These are phyloP conservation scores for Caenorhabditis remanei DNA, from an alignment of 1,140 invertebrate genomes.

Conservation along the genomic window DNA sequence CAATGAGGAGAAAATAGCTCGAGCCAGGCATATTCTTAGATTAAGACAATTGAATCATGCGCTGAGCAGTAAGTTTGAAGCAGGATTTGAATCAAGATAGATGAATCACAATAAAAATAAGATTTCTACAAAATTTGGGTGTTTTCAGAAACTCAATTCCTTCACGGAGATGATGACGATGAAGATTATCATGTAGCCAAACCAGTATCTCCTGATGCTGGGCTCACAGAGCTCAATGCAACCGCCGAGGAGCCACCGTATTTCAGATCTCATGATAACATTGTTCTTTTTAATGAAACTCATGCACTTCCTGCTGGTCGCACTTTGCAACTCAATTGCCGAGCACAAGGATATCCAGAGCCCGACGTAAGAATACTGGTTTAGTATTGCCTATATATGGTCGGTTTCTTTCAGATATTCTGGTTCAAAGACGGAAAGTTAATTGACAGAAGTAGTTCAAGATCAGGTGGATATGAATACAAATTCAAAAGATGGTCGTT, in stretches of 20 bases:
- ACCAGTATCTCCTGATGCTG: conserved; percentile 39
- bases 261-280: conserved; percentile 42
- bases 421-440: conserved; percentile 70
- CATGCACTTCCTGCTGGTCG: conserved; percentile 47
- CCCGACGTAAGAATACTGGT: conserved; percentile 2
- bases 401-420: conserved; percentile 30
- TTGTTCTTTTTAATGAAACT: conserved; percentile 19
- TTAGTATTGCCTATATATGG: not conserved
- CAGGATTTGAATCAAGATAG: not conserved
- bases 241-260: conserved; percentile 48
- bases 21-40: conserved; percentile 65
- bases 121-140: not conserved
- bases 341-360: conserved; percentile 50
- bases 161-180: conserved; percentile 62
- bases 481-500: conserved; percentile 72
- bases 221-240: conserved; percentile 37
- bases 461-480: conserved; percentile 71
- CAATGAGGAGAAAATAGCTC: conserved; percentile 67
- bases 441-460: conserved; percentile 65
- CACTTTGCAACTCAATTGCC: conserved; percentile 52
- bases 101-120: too few relatives aligned
- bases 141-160: conserved; percentile 55
- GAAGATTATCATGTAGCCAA: not conserved
- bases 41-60: conserved; percentile 41
- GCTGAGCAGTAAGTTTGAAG: not conserved